A percentile compares a stretch with the other conserved stretches of the same genome.
Conservation (phyloP, 2,797 vertebrate species). For the Manis pentadactyla region DNA sequence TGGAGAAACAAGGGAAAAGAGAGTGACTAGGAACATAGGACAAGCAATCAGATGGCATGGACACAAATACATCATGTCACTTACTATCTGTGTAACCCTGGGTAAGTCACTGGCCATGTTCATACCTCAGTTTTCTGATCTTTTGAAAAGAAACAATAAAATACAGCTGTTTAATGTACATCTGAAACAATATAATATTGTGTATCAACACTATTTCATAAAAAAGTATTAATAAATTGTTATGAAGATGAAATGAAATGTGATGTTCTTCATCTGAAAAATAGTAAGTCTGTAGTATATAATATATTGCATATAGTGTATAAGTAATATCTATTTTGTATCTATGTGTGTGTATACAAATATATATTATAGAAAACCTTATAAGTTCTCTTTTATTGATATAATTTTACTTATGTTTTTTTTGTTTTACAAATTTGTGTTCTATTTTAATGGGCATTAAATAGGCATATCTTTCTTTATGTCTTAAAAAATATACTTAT, state of each 20-base stretch:
- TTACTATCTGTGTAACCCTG: neutral
- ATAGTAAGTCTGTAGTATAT: neutral
- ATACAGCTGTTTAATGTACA: neutral
- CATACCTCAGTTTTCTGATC: neutral
- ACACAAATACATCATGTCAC: neutral
- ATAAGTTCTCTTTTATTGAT: neutral
- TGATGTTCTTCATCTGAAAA: neutral
- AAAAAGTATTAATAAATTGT: neutral
- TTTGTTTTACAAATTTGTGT: neutral
- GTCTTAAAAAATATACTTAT: neutral
- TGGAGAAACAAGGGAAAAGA: neutral
- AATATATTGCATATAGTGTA: neutral
- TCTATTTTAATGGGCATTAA: neutral
- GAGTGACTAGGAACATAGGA: too few relatives aligned
- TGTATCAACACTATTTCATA: too few relatives aligned
- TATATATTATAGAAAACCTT: neutral
- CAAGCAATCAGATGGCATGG: neutral
- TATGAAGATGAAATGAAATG: neutral
- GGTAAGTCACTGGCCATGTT: neutral
- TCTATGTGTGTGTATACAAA: neutral
- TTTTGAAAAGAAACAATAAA: neutral
- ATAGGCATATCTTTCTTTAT: neutral
- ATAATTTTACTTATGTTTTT: neutral
- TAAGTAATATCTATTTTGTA: too few relatives aligned
- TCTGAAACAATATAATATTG: too few relatives aligned